Percentiles rank a stretch among this genome's conserved stretches.
Evolutionary conservation across 2,113 vertebrate species (phyloP).

Genomic region (Hiodon alosoides): DNA sequence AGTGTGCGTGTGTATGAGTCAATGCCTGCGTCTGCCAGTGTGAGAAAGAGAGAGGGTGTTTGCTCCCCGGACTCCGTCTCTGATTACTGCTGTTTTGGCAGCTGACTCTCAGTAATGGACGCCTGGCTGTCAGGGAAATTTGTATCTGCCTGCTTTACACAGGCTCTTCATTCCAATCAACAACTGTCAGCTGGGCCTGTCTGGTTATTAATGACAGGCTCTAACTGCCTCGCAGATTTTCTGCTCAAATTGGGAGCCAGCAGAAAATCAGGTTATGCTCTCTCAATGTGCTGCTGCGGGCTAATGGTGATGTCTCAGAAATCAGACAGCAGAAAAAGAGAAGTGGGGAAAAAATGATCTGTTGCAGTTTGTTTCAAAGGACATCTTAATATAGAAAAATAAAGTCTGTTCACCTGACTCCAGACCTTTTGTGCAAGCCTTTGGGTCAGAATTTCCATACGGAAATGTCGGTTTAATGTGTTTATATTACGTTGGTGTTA

Average conservation of each 20-base stretch:
- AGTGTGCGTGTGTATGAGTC: neutral
- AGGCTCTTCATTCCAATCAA: conserved; percentile 45
- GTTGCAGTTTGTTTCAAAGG: neutral
- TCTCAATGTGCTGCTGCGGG: conserved; percentile 20
- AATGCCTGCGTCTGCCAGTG: neutral
- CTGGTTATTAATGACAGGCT: conserved; percentile 55
- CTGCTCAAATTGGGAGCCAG: conserved; percentile 34
- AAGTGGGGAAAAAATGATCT: neutral
- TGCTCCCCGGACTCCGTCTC: conserved; percentile 24
- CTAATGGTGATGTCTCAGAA: conserved; percentile 9
- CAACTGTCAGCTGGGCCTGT: conserved; percentile 39
- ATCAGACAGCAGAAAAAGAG: conserved; percentile 5
- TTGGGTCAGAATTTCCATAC: neutral
- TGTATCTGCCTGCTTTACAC: conserved; percentile 46
- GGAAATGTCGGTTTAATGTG: neutral
- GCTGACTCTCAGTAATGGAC: conserved; percentile 41
- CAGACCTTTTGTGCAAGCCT: neutral
- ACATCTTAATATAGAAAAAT: neutral
- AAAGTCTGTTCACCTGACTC: neutral
- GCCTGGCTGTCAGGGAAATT: conserved; percentile 45
- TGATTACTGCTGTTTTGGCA: conserved; percentile 37
- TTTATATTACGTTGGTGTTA: neutral
- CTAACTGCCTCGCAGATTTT: conserved; percentile 42
- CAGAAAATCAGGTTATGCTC: conserved; percentile 28
- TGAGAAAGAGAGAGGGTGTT: neutral